Evolutionary conservation across 2,888 invertebrate genomes (phyloP).

Genomic region (Auanema sp.): DNA sequence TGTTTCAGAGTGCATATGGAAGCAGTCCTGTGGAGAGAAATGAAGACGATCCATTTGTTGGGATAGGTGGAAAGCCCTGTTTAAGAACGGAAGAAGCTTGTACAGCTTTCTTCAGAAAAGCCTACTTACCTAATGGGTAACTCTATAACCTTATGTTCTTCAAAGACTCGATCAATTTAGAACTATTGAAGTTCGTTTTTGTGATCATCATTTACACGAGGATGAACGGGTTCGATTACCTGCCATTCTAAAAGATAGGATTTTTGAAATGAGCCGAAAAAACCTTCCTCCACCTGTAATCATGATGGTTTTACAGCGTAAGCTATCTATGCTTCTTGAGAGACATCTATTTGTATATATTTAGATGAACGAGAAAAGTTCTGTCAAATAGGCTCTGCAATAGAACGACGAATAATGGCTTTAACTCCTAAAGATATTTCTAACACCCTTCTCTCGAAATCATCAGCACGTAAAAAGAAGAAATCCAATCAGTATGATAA

Average conservation of each 20-base stretch:
- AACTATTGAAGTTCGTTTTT: slow-evolving; percentile 48
- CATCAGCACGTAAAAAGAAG: slow-evolving; percentile 13
- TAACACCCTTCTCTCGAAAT: slow-evolving; percentile 11
- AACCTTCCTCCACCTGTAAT: slow-evolving; percentile 41
- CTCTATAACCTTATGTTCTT: not conserved
- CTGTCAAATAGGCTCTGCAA: slow-evolving; percentile 28
- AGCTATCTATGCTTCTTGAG: slow-evolving; percentile 4
- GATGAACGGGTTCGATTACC: slow-evolving; percentile 40
- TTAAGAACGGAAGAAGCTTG: slow-evolving; percentile 26
- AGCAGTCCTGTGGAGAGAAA: slow-evolving; percentile 6
- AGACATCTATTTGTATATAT: slow-evolving; percentile 4
- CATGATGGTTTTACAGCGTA: slow-evolving; percentile 43
- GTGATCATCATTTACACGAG: slow-evolving; percentile 49
- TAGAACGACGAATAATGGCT: slow-evolving; percentile 21
- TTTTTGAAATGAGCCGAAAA: slow-evolving; percentile 41
- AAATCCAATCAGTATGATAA: slow-evolving; percentile 5
- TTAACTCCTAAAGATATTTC: slow-evolving; percentile 17
- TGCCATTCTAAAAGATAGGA: slow-evolving; percentile 27
- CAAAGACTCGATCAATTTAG: slow-evolving; percentile 15
- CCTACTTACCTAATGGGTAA: slow-evolving; percentile 40
- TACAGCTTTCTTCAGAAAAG: slow-evolving; percentile 48
- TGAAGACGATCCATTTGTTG: not conserved
- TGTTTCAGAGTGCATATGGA: slow-evolving; percentile 12
- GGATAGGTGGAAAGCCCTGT: slow-evolving; percentile 12
- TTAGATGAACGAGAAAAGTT: slow-evolving; percentile 32